phyloP scores from a whole-genome alignment of 35 echinoderm and acorn worm genomes.

The Ophiothrix spiculata region DNA sequence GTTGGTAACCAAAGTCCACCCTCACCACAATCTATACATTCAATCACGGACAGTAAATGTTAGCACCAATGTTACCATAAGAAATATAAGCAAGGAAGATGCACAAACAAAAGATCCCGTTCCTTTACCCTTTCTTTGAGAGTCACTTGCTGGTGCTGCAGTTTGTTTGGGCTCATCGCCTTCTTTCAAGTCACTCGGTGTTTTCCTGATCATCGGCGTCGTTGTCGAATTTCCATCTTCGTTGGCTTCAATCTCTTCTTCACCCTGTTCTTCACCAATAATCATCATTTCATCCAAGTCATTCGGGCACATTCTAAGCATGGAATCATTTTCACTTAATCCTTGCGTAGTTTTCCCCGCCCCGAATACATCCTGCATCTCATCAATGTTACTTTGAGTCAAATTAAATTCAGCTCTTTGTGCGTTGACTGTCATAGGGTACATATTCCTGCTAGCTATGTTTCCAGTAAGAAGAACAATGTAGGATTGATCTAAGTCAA shows the following conservation, averaged over 20 bases:
- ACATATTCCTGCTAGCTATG: background rate
- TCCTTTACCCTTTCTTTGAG: background rate
- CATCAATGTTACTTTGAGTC: background rate
- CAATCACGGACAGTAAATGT: too few species aligned
- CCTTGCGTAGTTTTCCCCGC: background rate
- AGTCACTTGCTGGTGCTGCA: background rate
- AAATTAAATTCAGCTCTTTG: background rate
- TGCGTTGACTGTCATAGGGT: background rate
- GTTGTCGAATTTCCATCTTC: background rate
- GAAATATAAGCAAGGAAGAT: background rate
- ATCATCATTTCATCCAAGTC: background rate
- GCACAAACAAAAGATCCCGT: background rate
- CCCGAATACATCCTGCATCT: background rate
- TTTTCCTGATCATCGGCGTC: background rate
- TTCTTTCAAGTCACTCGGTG: background rate
- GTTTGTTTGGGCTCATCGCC: too few species aligned
- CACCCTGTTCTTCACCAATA: background rate
- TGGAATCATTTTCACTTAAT: background rate
- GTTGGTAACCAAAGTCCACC: too few species aligned
- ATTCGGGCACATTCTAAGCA: background rate
- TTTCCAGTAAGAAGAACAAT: background rate
- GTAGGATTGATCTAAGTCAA: background rate
- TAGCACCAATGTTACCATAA: background rate
- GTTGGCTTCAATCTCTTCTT: too few species aligned
- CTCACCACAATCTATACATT: too few species aligned